Base-by-base conservation (phyloP, 2,113 vertebrate species). In the Tupaia tana region DNA sequence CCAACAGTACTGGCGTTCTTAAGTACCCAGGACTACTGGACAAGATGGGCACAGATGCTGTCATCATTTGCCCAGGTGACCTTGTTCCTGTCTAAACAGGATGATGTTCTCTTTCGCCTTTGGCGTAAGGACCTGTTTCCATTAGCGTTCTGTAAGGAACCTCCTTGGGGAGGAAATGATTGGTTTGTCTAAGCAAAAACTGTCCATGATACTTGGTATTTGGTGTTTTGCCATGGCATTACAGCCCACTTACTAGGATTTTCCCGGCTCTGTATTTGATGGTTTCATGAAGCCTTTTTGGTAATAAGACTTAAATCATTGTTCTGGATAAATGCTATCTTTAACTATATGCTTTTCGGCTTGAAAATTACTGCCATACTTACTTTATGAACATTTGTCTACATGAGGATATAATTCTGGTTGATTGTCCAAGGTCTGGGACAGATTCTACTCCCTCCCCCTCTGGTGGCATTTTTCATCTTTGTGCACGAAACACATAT, bases 301-400 rank as follows among this genome's bases (percentile, higher is more conserved):
- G 79, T 96, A 94, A 95, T 64, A 86, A 92, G 54, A 94, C 82
- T 75, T 92, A 82, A 92, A 88, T 80, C 82, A 93, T 96, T 87
- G 31, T 78, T 90, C n/a, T 96, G 91, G 89, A 92, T 64, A 84
- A 82, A 86, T 66, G 78, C 83, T 86, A 81, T 67, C 69, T 64
- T 78, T 78, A 92, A 96, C 18, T 87, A 94, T 29, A 87, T 29
- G 58, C 74, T 92, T 96, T 92, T 87, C 67, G 77, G 77, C 43
- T 86, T 92, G 93, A 86, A 92, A 86, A 92, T 82, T 66, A 70
- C 52, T 94, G 79, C 83, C 89, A 75, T 54, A 56, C 12, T 81
- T 93, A 70, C 73, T 95, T 91, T 82, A 78, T 1, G 29, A 89
- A 91, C 20, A 22, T 93, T 92, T 93, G 27, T 74, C 69, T 92